Conservation (phyloP, 2,888 invertebrate genomes). For the Ferrisia virgata region DNA sequence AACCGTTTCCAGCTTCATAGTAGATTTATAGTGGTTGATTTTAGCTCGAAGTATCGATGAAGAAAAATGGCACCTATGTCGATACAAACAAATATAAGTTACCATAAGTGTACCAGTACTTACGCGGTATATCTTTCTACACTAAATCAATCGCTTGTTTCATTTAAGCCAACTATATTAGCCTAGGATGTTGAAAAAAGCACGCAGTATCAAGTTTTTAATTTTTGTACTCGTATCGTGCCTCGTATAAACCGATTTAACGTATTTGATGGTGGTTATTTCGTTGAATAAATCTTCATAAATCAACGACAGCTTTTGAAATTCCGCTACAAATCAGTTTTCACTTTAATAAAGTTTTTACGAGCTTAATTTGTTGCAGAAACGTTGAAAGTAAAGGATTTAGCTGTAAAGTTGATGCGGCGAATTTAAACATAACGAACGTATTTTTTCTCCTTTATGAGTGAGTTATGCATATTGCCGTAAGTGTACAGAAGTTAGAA, state of each 20-base stretch:
- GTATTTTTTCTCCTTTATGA: not conserved
- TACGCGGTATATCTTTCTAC: not conserved
- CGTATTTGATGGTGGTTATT: not conserved
- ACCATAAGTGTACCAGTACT: not conserved
- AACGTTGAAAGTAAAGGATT: constrained; percentile 8
- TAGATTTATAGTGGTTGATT: not conserved
- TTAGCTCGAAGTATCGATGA: not conserved
- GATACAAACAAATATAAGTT: not conserved
- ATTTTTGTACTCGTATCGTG: not conserved
- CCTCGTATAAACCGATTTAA: not conserved
- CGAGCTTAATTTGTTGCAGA: constrained; percentile 5
- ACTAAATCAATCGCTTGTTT: constrained; percentile 5
- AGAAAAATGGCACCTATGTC: not conserved
- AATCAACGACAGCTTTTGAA: constrained; percentile 9
- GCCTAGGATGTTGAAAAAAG: not conserved
- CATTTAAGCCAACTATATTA: not conserved
- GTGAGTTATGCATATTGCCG: not conserved
- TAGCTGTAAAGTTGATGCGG: not conserved
- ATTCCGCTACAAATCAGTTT: constrained; percentile 9
- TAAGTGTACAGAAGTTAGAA: not conserved
- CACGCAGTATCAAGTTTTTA: not conserved
- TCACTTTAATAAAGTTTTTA: constrained; percentile 13
- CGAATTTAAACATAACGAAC: not conserved
- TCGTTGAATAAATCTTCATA: constrained; percentile 2
- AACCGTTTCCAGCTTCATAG: not conserved